These are phyloP conservation scores for Apteryx owenii DNA, from an alignment of 2,113 vertebrate genomes.

Conservation along the genomic window DNA sequence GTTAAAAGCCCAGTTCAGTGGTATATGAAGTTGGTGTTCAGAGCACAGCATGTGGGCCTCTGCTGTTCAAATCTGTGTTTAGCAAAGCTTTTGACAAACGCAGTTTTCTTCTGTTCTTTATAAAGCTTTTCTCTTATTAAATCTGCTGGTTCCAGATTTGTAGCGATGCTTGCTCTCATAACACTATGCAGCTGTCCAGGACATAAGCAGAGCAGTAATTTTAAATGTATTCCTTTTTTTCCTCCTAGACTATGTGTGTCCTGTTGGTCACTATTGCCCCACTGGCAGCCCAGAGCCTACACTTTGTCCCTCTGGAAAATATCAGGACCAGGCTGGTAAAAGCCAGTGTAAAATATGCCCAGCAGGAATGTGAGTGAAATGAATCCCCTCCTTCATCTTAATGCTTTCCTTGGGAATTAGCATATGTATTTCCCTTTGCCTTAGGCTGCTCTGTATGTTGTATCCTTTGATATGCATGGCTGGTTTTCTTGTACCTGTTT, in stretches of 20 bases:
- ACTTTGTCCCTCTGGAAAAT: constrained; percentile 83
- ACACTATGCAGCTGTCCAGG: background rate
- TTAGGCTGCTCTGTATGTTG: background rate
- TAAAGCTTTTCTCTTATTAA: background rate
- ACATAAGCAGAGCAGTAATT: background rate
- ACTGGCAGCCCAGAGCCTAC: constrained; percentile 78
- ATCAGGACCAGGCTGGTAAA: constrained; percentile 84
- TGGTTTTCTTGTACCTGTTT: background rate
- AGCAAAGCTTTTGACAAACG: background rate
- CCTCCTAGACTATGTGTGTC: constrained; percentile 76
- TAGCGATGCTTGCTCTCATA: background rate
- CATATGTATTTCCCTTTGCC: background rate
- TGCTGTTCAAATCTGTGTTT: background rate
- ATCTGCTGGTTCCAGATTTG: background rate
- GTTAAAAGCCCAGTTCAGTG: background rate
- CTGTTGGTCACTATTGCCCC: constrained; percentile 85
- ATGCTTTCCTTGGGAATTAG: background rate
- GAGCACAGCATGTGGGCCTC: background rate
- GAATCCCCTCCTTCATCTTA: background rate
- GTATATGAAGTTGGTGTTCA: background rate
- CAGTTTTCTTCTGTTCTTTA: background rate
- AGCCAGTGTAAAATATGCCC: constrained; percentile 74
- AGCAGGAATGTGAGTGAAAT: constrained; percentile 69
- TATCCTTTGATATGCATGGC: background rate
- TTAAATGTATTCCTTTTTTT: background rate